Evolutionary conservation across 2,113 vertebrate species (phyloP), one percentile per base, ranked within the genome.

Genomic region (Dolichallabes microphthalmus): DNA sequence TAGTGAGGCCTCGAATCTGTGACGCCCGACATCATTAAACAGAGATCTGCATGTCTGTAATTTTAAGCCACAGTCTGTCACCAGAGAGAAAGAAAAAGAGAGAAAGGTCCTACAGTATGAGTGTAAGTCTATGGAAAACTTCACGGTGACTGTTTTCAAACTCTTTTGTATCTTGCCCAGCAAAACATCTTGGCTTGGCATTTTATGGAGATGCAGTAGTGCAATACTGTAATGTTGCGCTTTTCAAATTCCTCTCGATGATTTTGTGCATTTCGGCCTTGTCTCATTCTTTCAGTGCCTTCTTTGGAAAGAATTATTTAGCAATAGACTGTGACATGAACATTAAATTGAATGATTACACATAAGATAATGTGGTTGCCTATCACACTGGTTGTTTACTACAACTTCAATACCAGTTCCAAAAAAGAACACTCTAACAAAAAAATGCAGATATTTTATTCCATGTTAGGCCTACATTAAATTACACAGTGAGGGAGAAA

Each of bases 21-120:
- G 88, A 91, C 87, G 85, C 88, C 90, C 82, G 88, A 89, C 87
- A 89, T 88, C 88, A 88, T 88, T 91, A 89, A 89, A 89, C 82
- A 82, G 52, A 58, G 86, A 88, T 91, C 86, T 88, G 86, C 75
- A 82, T 87, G 90, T 88, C 87, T 91, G 87, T 91, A 89, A 89
- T 89, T 89, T 89, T 88, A 83, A 88, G 86, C 81, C 87, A 85
- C 82, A 86, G 84, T 84, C 86, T 88, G 84, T 89, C 88, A 89
- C 79, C 80, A 85, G 84, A 85, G 82, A 85, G 69, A 75, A 20
- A 55, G 80, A 73, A 76, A 71, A 69, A 81, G 66, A 83, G 76
- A 79, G 84, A 69, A 45, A 85, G 12, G 27, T 76, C 45, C 74
- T 76, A 52, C 68, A 64, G 60, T 76, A 60, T 63, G 57, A 88